A percentile compares a stretch with the other conserved stretches of the same genome.
phyloP scores from a whole-genome alignment of 2,113 vertebrate species.

The Aegithalos caudatus region DNA sequence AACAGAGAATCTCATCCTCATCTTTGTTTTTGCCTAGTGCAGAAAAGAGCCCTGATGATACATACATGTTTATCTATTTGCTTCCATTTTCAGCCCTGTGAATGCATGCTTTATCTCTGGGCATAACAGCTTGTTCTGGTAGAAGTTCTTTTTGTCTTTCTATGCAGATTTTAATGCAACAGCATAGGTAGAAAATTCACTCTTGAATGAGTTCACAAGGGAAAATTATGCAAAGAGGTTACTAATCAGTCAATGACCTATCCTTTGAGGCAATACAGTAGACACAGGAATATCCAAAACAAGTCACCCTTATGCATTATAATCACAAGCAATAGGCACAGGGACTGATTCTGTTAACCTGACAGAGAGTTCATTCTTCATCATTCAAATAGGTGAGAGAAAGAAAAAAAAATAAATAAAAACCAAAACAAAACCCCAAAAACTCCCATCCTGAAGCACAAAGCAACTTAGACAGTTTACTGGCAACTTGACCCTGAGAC shows the following conservation, averaged over 20 bases:
- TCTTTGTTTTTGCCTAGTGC: background rate
- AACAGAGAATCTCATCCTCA: background rate
- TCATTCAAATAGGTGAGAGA: constrained; percentile 41
- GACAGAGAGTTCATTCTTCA: constrained; percentile 6
- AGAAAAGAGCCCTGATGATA: background rate
- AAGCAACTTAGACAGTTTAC: constrained; percentile 53
- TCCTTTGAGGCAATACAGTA: constrained; percentile 27
- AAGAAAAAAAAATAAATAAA: background rate
- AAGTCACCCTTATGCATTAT: constrained; percentile 15
- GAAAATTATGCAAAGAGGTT: constrained; percentile 33
- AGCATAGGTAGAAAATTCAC: constrained; percentile 43
- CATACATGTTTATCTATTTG: background rate
- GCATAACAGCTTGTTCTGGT: background rate
- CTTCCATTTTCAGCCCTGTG: background rate
- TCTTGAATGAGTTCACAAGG: constrained; percentile 37
- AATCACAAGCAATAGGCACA: background rate
- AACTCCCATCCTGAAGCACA: constrained; percentile 11
- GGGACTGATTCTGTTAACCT: constrained; percentile 36
- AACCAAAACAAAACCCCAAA: no score
- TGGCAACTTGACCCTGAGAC: constrained; percentile 60
- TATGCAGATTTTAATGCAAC: constrained; percentile 39
- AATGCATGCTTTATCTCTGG: background rate
- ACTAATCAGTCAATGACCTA: constrained; percentile 26
- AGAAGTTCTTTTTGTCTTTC: constrained; percentile 48
- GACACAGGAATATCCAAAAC: constrained; percentile 33